These are phyloP conservation scores for Hippocampus zosterae DNA, from an alignment of 2,113 vertebrate genomes.

Conservation along the genomic window DNA sequence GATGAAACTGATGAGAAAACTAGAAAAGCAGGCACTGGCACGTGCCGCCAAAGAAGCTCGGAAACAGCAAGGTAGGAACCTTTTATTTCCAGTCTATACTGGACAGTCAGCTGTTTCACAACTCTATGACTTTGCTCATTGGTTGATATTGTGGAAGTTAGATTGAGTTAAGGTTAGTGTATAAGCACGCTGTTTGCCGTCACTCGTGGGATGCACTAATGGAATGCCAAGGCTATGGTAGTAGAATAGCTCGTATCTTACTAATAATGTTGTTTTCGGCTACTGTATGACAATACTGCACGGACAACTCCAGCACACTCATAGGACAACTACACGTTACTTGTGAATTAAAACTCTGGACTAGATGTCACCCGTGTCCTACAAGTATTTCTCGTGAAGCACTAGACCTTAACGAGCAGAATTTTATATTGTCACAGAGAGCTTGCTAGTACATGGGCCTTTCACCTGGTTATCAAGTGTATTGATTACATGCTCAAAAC, in stretches of 20 bases:
- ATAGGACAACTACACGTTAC: background rate
- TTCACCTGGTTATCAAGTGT: too few species aligned
- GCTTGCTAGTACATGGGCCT: too few species aligned
- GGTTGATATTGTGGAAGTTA: background rate
- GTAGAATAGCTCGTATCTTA: too few species aligned
- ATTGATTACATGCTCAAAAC: too few species aligned
- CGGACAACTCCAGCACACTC: background rate
- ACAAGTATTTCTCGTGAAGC: too few species aligned
- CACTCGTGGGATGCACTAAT: background rate
- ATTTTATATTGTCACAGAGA: too few species aligned
- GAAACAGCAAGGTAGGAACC: constrained; percentile 86
- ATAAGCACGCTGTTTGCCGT: background rate
- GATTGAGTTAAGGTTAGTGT: background rate
- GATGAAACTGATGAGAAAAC: constrained; percentile 96
- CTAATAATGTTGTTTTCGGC: too few species aligned
- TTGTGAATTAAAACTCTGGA: background rate
- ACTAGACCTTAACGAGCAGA: too few species aligned
- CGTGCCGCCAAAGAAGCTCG: constrained; percentile 96
- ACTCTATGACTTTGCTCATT: background rate
- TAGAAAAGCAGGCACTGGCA: constrained; percentile 95
- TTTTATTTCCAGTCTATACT: background rate
- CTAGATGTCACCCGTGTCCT: too few species aligned
- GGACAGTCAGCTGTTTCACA: background rate
- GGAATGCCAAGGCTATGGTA: too few species aligned
- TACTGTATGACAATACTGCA: background rate